phyloP scores from a whole-genome alignment of 2,888 invertebrate species.

The Cenopis cana region DNA sequence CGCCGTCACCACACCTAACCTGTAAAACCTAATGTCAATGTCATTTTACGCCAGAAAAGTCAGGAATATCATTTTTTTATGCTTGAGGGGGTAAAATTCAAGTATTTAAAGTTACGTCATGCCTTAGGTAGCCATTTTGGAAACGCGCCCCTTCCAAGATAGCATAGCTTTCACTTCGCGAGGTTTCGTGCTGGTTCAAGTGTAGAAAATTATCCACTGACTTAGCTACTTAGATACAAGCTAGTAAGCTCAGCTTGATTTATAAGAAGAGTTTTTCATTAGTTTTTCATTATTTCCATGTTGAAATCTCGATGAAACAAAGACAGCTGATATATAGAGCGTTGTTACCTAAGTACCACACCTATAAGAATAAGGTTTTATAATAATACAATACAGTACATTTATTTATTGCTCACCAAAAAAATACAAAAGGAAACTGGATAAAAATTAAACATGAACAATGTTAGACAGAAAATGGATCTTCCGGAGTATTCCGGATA shows the following conservation, averaged over 20 bases:
- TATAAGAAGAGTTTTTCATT: background rate
- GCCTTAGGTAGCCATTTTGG: slow-evolving; percentile 68
- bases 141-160: slow-evolving; percentile 57
- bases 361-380: too few relatives aligned
- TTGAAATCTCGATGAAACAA: too few relatives aligned
- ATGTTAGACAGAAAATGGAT: too few relatives aligned
- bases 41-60: background rate
- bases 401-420: too few relatives aligned
- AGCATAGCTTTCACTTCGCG: slow-evolving; percentile 41
- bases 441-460: too few relatives aligned
- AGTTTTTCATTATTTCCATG: background rate
- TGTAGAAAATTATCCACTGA: background rate
- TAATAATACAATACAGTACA: too few relatives aligned
- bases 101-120: slow-evolving; percentile 34
- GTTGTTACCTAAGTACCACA: too few relatives aligned
- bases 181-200: background rate
- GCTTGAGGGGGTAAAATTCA: slow-evolving; percentile 14
- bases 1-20: background rate
- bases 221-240: background rate
- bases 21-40: background rate
- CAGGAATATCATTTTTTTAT: background rate
- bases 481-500: too few relatives aligned
- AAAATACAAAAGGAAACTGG: too few relatives aligned
- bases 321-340: too few relatives aligned
- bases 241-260: background rate